These are phyloP conservation scores for Ennomos fuscantarius DNA, from an alignment of 2,888 invertebrate species.

Conservation along the genomic window DNA sequence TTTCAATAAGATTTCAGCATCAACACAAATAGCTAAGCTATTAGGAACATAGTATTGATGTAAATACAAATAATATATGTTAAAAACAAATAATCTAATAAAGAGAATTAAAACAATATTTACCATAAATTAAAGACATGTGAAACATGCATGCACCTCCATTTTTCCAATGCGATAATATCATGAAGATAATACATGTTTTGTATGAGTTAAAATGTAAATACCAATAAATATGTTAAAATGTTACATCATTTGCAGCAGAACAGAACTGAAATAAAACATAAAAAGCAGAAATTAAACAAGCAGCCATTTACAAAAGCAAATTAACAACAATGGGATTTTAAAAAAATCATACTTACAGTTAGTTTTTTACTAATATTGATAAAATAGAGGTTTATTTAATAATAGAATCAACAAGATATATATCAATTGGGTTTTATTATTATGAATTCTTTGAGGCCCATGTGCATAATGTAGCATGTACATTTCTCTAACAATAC, in stretches of 20 bases:
- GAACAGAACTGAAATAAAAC: conserved; percentile 48
- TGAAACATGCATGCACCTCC: conserved; percentile 22
- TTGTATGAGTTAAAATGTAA: conserved; percentile 41
- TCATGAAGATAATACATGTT: conserved; percentile 25
- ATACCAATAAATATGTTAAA: conserved; percentile 42
- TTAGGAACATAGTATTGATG: background rate
- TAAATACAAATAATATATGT: background rate
- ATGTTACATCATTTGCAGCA: conserved; percentile 31
- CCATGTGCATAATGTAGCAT: background rate
- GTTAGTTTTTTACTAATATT: too few relatives aligned
- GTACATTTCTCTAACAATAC: conserved; percentile 23
- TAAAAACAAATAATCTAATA: conserved; percentile 20
- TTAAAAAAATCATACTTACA: too few relatives aligned
- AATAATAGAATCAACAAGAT: too few relatives aligned
- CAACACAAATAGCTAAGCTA: too few relatives aligned
- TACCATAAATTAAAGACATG: conserved; percentile 25
- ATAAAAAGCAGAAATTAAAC: conserved; percentile 40
- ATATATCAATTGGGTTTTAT: too few relatives aligned
- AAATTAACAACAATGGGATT: too few relatives aligned
- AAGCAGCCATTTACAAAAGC: conserved; percentile 1
- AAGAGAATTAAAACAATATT: conserved; percentile 33
- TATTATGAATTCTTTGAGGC: too few relatives aligned
- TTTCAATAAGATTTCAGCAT: too few relatives aligned
- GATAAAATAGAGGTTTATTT: too few relatives aligned
- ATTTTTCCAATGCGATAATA: conserved; percentile 7